Percentiles rank a stretch among this genome's conserved stretches.
These are phyloP conservation scores for Philopedon plagiatum DNA, from an alignment of 2,888 invertebrate species.

Conservation along the genomic window DNA sequence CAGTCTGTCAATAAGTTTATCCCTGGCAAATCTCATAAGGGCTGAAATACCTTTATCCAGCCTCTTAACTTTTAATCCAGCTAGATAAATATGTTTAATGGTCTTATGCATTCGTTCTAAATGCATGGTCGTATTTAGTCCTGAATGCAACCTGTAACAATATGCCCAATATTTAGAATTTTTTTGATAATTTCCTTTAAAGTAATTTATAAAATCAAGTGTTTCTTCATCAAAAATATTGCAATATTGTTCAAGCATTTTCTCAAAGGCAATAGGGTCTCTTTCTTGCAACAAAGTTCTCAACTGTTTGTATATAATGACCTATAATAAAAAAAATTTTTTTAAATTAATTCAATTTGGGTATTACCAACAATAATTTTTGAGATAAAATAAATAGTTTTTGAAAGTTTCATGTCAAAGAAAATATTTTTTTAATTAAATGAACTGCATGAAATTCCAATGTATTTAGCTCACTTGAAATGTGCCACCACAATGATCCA, in stretches of 20 bases:
- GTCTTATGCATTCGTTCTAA: too few relatives aligned
- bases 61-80: constrained; percentile 38
- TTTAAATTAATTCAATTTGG: neutral
- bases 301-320: neutral
- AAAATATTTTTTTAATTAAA: too few relatives aligned
- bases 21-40: constrained; percentile 29
- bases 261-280: neutral
- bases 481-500: too few relatives aligned
- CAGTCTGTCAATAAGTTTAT: constrained; percentile 31
- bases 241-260: neutral
- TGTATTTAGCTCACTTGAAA: too few relatives aligned
- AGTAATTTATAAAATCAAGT: neutral
- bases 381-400: too few relatives aligned
- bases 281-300: constrained; percentile 7
- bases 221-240: too few relatives aligned
- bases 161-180: constrained; percentile 52
- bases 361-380: too few relatives aligned
- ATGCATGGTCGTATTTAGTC: constrained; percentile 56
- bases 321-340: neutral
- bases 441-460: too few relatives aligned
- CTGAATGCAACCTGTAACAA: constrained; percentile 50
- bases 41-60: constrained; percentile 39
- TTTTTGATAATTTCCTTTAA: constrained; percentile 33
- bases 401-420: too few relatives aligned
- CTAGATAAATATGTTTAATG: constrained; percentile 40